Base-by-base conservation (phyloP, 2,113 vertebrate genomes). In the Malurus cyaneus region DNA sequence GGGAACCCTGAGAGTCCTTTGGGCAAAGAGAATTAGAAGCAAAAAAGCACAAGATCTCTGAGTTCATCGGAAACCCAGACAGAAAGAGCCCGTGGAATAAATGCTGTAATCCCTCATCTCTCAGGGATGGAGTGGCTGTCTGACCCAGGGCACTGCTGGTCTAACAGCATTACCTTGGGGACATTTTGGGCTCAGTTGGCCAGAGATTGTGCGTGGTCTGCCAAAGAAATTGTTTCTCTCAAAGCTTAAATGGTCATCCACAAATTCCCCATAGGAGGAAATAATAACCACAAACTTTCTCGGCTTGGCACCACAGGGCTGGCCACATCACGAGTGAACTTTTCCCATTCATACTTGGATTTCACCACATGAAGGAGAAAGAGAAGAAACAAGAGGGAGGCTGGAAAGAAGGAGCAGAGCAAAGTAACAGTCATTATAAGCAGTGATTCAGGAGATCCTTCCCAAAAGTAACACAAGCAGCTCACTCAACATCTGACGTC, bases 231-330 rank as follows among this genome's bases (percentile, higher is more conserved):
- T 46, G 31, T 14, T 96, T 34, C 76, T 88, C 76, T 80, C 64
- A 12, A 78, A 87, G 76, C 47, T 86, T 86, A 78, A 50, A 94
- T 47, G 92, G 60, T 64, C 91, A 78, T 90, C 95, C 91, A 93
- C 94, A 86, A 73, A 77, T 32, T 80, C 86, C 91, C 86, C 82
- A 28, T 42, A 94, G 82, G 80, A 93, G 91, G 94, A 96, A 95
- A 79, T 64, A 70, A 93, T 36, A 87, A 87, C 89, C 92, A 74
- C 81, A 95, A 54, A 91, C 92, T 93, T 94, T 89, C 94, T 96
- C 69, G 0, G 23, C 64, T 76, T 70, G 60, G 64, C 67, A 94
- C 84, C 79, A 25, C 92, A 91, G 91, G 61, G 52, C 49, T 36
- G 61, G 89, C 91, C 65, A 21, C 84, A 29, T 89, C 82, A 87